Evolutionary conservation across 2,797 vertebrate genomes (phyloP), one percentile per base, ranked within the genome.

Genomic region (Ibycter americanus): DNA sequence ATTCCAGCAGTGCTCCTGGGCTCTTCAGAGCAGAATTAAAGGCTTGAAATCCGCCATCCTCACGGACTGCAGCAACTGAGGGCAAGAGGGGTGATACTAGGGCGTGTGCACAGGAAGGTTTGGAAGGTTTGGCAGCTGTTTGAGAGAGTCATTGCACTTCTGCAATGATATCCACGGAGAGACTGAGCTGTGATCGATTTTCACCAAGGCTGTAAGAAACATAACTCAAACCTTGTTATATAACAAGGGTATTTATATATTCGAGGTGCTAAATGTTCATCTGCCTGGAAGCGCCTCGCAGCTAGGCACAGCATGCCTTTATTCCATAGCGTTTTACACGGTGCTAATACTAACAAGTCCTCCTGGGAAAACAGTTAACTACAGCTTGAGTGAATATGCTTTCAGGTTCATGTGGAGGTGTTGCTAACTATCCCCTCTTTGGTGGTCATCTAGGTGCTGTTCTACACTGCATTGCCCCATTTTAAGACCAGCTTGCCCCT

Each of bases 191-290:
- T 74, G 86, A 95, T 91, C 9, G 81, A 71, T 90, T 93, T 93
- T 90, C 74, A 92, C 49, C 52, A 85, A 54, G 71, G n/a, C 16
- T 93, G 38, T 72, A 93, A 89, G 89, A 83, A 96, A 54, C 76
- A 55, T 84, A 87, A 83, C 71, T 95, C 96, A 95, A 86, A 81
- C 44, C 44, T 83, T 81, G 71, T 88, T 96, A 63, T 85, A 49
- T 88, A 91, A 91, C 36, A 80, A 77, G 56, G 12, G 14, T 91
- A 83, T 90, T 95, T 93, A 84, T 78, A 51, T 90, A 94, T 83
- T 94, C 19, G 8, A 93, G 46, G 36, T 1, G 19, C 58, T 92
- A 84, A 91, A 76, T 58, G 80, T 76, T 93, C 21, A 66, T 83
- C 70, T 89, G 66, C 83, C 68, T 95, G 72, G 26, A 90, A 90